These are phyloP conservation scores for Ceuthmochares aereus DNA, from an alignment of 2,113 vertebrate genomes.

Conservation along the genomic window DNA sequence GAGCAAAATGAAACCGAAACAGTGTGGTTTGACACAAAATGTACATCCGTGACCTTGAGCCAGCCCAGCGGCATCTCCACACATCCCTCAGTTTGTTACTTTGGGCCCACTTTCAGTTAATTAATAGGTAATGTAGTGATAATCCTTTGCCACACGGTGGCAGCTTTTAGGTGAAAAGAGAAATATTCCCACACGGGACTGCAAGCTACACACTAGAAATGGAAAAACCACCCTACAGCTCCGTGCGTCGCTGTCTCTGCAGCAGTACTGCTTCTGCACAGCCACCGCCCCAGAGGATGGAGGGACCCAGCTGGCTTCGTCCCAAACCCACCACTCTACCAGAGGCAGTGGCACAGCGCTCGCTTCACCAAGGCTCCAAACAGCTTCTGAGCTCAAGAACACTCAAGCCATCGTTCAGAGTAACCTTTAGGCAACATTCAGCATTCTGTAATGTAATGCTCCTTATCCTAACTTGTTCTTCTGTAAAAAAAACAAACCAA, in stretches of 20 bases:
- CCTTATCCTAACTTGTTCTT: not conserved
- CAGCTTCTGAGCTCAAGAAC: not conserved
- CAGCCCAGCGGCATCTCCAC: not conserved
- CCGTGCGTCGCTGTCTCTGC: no score
- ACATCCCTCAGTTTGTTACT: not conserved
- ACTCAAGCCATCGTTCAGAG: not conserved
- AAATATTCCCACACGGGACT: not conserved
- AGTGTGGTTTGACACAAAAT: not conserved
- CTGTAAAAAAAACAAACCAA: not conserved
- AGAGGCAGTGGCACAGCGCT: not conserved
- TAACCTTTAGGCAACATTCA: not conserved
- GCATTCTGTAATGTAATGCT: not conserved
- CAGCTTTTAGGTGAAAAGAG: slow-evolving; percentile 38
- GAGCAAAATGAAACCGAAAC: not conserved
- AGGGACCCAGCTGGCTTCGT: not conserved
- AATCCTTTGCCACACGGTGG: slow-evolving; percentile 47
- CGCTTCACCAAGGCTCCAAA: rapidly evolving
- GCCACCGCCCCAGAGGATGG: not conserved
- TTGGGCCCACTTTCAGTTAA: not conserved
- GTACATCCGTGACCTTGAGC: not conserved
- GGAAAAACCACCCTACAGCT: no score
- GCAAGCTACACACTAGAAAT: not conserved
- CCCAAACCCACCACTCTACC: not conserved
- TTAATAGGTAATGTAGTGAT: not conserved
- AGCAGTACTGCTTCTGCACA: not conserved